Evolutionary conservation across 1,140 invertebrate species (phyloP), one percentile per base, ranked within the genome.

Genomic region (Venturia canescens): DNA sequence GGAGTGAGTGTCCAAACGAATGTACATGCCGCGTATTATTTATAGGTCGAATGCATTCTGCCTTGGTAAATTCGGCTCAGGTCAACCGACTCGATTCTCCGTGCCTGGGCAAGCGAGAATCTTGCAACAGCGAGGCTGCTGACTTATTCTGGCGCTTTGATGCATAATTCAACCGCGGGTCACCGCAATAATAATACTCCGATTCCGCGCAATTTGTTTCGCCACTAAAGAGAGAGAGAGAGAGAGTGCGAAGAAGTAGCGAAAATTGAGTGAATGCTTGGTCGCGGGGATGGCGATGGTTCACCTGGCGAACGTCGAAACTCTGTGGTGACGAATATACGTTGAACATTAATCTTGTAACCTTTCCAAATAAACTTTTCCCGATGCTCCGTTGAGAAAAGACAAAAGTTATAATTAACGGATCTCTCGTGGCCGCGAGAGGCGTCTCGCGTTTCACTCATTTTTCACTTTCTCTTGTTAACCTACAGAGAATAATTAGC

Each of bases 11-110:
- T 77, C 60, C 75, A 77, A 66, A 77, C 60, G 57, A 77, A 48
- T 77, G 75, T 77, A 77, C 75, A 77, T 38, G 75, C 75, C 29
- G 75, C n/a, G 75, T 77, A 77, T 77, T 77, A 77, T 77, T 77
- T 77, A 77, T 77, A 77, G 75, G 53, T 77, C 75, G 75, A 77
- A 77, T 77, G 75, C 75, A 66, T 63, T 77, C 75, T 77, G 57
- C 29, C 74, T 60, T 57, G 63, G 75, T 77, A 77, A 77, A 77
- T 77, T 77, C 57, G 57, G 75, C 75, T 63, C 75, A 77, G 75
- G 75, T 77, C 75, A 77, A 77, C 75, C 75, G 75, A 77, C 75
- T 77, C 75, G 60, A 77, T 77, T 63, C 57, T 50, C 50, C 69
- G 78, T 70, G 78, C 78, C 69, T 71, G 78, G 69, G 78, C 50